phyloP scores from a whole-genome alignment of 1,140 invertebrate species.

The Laupala kohalensis region DNA sequence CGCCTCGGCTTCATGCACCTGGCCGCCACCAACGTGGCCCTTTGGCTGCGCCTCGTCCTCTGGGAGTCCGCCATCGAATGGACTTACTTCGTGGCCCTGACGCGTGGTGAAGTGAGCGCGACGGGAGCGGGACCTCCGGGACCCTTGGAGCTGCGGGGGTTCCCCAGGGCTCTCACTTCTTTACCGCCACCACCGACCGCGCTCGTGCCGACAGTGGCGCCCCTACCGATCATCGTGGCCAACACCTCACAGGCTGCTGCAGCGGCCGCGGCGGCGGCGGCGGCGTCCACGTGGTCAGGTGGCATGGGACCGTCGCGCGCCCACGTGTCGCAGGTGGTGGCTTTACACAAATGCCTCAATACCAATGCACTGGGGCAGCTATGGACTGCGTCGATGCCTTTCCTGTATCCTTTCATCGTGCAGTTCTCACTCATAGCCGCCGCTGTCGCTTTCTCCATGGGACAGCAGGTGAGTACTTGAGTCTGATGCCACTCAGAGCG shows the following conservation, averaged over 20 bases:
- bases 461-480: slow-evolving; percentile 40
- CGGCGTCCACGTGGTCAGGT: slow-evolving; percentile 31
- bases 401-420: slow-evolving; percentile 46
- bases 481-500: no score
- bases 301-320: slow-evolving; percentile 37
- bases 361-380: slow-evolving; percentile 43
- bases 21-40: slow-evolving; percentile 42
- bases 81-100: slow-evolving; percentile 35
- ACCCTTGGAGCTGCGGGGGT: slow-evolving; percentile 31
- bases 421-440: slow-evolving; percentile 48
- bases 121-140: slow-evolving; percentile 22
- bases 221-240: no score
- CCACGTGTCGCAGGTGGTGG: slow-evolving; percentile 32
- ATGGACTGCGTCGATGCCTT: slow-evolving; percentile 45
- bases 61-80: slow-evolving; percentile 43
- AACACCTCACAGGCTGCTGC: neutral
- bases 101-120: neutral
- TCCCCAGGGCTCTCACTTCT: slow-evolving; percentile 24
- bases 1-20: slow-evolving; percentile 46
- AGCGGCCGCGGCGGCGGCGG: slow-evolving; percentile 12
- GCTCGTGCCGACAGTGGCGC: neutral
- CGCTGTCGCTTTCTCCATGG: slow-evolving; percentile 47
- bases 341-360: slow-evolving; percentile 40
- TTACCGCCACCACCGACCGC: no score
- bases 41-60: slow-evolving; percentile 45